phyloP scores from a whole-genome alignment of 2,888 invertebrate genomes.

The Ceriagrion tenellum region DNA sequence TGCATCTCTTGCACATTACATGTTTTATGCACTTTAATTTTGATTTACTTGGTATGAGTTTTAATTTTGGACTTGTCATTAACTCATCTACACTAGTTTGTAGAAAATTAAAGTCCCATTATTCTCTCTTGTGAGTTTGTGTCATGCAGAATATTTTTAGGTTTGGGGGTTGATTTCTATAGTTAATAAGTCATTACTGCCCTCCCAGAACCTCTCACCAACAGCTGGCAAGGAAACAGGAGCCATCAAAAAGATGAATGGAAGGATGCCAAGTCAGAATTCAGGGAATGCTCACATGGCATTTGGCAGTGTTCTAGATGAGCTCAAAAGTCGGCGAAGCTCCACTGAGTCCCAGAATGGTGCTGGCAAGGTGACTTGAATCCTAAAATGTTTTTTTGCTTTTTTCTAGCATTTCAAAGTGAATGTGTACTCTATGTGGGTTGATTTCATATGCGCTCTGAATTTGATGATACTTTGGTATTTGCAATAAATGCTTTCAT shows the following conservation, averaged over 20 bases:
- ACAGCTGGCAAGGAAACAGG: constrained; percentile 68
- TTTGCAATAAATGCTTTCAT: neutral
- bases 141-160: neutral
- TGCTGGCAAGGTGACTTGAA: constrained; percentile 71
- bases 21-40: constrained; percentile 39
- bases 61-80: neutral
- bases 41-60: neutral
- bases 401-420: constrained; percentile 71
- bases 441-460: neutral
- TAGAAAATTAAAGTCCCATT: neutral
- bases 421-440: neutral
- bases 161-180: constrained; percentile 19
- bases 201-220: constrained; percentile 66
- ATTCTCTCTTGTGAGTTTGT: neutral
- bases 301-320: constrained; percentile 79
- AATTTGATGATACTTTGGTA: neutral
- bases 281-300: constrained; percentile 77
- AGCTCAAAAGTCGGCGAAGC: constrained; percentile 78
- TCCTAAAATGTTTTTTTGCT: constrained; percentile 77
- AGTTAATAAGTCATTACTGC: constrained; percentile 58
- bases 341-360: constrained; percentile 76
- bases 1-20: neutral
- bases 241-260: constrained; percentile 68
- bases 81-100: neutral
- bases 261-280: constrained; percentile 71